Conservation (phyloP, 2,113 vertebrate genomes). For the Neogobius melanostomus region DNA sequence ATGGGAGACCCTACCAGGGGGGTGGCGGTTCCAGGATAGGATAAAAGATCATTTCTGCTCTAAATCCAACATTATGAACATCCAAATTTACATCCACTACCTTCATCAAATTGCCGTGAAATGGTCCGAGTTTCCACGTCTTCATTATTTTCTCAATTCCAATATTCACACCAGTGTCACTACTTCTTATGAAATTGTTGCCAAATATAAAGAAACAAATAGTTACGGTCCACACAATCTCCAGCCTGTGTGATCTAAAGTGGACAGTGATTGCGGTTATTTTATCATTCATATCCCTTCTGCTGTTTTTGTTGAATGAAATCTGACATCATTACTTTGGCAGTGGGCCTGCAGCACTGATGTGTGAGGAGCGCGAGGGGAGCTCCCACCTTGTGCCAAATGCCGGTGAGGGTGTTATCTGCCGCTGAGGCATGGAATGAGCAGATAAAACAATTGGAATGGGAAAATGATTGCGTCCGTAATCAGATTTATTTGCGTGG, state of each 20-base stretch:
- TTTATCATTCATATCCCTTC: conserved; percentile 16
- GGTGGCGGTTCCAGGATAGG: too few relatives aligned
- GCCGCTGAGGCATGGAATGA: conserved; percentile 61
- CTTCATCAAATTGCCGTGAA: too few relatives aligned
- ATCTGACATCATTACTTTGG: conserved; percentile 13
- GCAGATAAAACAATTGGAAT: conserved; percentile 80
- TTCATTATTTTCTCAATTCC: neutral
- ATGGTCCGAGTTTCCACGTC: neutral
- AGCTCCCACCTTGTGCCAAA: conserved; percentile 56
- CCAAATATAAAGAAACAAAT: neutral
- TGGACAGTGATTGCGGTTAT: neutral
- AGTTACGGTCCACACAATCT: neutral
- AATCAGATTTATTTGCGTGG: conserved; percentile 81
- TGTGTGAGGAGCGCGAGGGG: conserved; percentile 23
- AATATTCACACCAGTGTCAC: neutral
- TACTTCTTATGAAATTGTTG: neutral
- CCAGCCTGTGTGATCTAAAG: neutral
- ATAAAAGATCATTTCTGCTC: too few relatives aligned
- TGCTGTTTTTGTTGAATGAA: conserved; percentile 14
- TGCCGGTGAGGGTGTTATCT: conserved; percentile 62
- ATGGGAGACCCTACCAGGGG: too few relatives aligned
- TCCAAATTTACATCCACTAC: too few relatives aligned
- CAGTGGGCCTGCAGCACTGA: conserved; percentile 21
- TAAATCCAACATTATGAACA: too few relatives aligned
- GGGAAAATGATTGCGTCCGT: conserved; percentile 77